Evolutionary conservation across 1,140 invertebrate genomes (phyloP), one percentile per base, ranked within the genome.

Genomic region (Drosophila nigromelanica): DNA sequence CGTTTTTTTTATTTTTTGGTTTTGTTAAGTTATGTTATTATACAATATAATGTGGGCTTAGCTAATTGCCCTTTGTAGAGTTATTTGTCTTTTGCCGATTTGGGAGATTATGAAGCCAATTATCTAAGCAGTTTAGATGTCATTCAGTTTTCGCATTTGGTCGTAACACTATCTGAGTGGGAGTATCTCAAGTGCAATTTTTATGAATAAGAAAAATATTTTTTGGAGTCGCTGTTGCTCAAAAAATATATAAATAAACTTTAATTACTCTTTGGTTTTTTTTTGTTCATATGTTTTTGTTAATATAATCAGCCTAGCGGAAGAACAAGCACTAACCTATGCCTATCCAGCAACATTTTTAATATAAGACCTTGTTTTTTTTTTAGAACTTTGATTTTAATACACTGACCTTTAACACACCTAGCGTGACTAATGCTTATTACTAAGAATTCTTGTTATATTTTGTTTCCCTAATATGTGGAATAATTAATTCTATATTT

Each of bases 41-140:
- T 50, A 50, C 45, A 61, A 61, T 50, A 14, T 59, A 39, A 67
- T 59, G 14, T 45, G 54, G 62, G 55, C 43, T 30, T 35, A 35
- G 18, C 62, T 55, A 8, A 45, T 37, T 47, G 35, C 37, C 11
- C 21, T 18, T 40, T 45, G 18, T 24, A 42, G 21, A 24, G 35
- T 8, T 12, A 60, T 60, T 68, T 68, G 45, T 56, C 56, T 21
- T 58, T 50, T 33, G 8, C 33, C 37, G 45, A 61, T 39, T 39
- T 37, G 4, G 8, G 14, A n/a, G 40, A 45, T 61, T 47, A 61
- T 51, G 6, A 30, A 8, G 59, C 27, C 43, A 60, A 47, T 60
- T 60, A 58, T 33, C 33, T 18, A 37, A 54, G 30, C 24, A 2
- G 10, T 14, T 56, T 12, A 55, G 52, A 37, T 58, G 30, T 47